These are phyloP conservation scores for Pristionchus mayeri DNA, from an alignment of 2,888 invertebrate species.

Conservation along the genomic window DNA sequence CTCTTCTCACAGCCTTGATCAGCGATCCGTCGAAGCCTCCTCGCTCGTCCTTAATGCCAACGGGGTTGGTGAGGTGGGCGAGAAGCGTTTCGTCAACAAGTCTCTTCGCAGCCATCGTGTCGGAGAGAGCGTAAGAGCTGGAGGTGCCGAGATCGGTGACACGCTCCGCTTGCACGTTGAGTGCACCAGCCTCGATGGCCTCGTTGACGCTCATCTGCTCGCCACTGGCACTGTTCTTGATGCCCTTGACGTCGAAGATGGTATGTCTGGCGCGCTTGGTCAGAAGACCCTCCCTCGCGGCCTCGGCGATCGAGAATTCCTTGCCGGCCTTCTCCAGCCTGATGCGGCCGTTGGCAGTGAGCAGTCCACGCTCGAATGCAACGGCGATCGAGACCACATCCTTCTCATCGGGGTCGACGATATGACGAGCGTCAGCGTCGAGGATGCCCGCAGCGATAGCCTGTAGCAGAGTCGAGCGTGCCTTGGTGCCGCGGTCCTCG, in stretches of 20 bases:
- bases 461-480: slow-evolving; percentile 85
- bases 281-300: slow-evolving; percentile 90
- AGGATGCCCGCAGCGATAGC: slow-evolving; percentile 90
- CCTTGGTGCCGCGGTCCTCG: slow-evolving; percentile 85
- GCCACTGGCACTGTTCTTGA: slow-evolving; percentile 87
- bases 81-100: slow-evolving; percentile 76
- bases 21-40: slow-evolving; percentile 84
- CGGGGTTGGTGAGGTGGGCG: slow-evolving; percentile 87
- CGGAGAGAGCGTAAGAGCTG: slow-evolving; percentile 66
- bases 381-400: slow-evolving; percentile 88
- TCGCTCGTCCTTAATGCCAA: slow-evolving; percentile 85
- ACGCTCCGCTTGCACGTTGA: slow-evolving; percentile 82
- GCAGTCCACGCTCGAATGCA: slow-evolving; percentile 87
- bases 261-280: slow-evolving; percentile 89
- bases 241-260: slow-evolving; percentile 92
- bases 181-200: slow-evolving; percentile 85
- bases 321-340: slow-evolving; percentile 64
- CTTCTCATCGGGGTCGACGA: slow-evolving; percentile 86
- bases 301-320: slow-evolving; percentile 83
- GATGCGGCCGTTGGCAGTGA: slow-evolving; percentile 85
- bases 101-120: slow-evolving; percentile 76
- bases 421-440: slow-evolving; percentile 88
- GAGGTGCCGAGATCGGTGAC: slow-evolving; percentile 70
- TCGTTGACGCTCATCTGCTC: slow-evolving; percentile 89
- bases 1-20: slow-evolving; percentile 89